phyloP scores from a whole-genome alignment of 2,113 vertebrate species.

The Serilophus lunatus region DNA sequence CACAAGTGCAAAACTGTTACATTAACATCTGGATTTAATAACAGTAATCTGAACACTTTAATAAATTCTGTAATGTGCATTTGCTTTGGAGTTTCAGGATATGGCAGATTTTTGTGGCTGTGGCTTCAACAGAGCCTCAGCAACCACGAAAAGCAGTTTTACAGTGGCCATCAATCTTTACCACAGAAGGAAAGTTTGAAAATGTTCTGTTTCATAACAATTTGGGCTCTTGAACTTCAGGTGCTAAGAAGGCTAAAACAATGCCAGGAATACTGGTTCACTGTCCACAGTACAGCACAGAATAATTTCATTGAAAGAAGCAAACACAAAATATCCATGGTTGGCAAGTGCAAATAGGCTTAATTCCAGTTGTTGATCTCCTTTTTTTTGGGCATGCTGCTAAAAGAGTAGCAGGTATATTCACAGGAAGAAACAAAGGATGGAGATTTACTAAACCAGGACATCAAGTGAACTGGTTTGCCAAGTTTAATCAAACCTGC shows the following conservation, averaged over 20 bases:
- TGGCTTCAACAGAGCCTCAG: neutral
- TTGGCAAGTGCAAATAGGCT: neutral
- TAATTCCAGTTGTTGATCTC: neutral
- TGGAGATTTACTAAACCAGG: neutral
- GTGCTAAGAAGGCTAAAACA: neutral
- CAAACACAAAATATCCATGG: neutral
- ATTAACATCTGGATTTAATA: conserved; percentile 56
- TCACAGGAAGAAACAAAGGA: neutral
- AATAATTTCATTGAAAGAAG: neutral
- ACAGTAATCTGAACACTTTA: conserved; percentile 27
- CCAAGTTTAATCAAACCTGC: neutral
- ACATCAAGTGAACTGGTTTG: neutral
- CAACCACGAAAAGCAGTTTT: neutral
- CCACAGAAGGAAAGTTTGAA: neutral
- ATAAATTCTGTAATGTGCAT: conserved; percentile 18
- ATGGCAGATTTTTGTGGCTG: conserved; percentile 27
- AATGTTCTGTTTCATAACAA: neutral
- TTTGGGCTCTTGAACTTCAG: neutral
- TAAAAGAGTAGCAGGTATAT: neutral
- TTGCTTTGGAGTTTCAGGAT: conserved; percentile 33
- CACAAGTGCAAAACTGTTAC: conserved; percentile 15
- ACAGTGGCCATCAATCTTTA: neutral
- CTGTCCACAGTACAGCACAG: neutral
- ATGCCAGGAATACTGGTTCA: neutral
- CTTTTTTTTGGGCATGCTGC: neutral